Conservation (phyloP, 2,888 invertebrate genomes). For the Callyntrura guangdongensis region DNA sequence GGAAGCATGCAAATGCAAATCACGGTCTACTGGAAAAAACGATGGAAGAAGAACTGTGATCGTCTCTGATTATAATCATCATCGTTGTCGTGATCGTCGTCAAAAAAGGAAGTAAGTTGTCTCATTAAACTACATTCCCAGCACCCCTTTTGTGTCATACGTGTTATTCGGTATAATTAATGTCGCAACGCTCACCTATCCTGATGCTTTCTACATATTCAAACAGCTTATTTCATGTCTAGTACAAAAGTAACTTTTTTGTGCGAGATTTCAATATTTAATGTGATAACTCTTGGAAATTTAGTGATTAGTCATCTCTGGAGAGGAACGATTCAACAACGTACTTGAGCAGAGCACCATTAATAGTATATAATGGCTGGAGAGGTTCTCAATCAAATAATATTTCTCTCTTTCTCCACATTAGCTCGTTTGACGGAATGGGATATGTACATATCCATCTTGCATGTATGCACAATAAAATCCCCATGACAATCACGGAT, state of each 20-base stretch:
- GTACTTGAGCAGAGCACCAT: too few species aligned
- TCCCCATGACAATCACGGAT: constrained; percentile 36
- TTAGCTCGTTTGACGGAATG: too few species aligned
- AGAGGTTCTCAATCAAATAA: constrained; percentile 55
- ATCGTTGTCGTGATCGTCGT: too few species aligned
- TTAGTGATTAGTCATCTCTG: constrained; percentile 65
- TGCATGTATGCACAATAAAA: constrained; percentile 51
- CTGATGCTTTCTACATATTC: too few species aligned
- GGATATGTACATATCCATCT: not conserved
- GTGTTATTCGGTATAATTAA: constrained; percentile 12
- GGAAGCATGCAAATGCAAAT: constrained; percentile 12
- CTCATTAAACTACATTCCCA: constrained; percentile 47
- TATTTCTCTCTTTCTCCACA: not conserved
- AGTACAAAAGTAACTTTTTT: not conserved
- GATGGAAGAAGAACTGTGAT: not conserved
- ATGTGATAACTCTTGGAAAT: constrained; percentile 10
- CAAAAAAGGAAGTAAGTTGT: constrained; percentile 42
- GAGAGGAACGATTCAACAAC: too few species aligned
- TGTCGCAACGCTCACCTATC: constrained; percentile 30
- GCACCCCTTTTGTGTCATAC: not conserved
- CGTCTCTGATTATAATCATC: constrained; percentile 9
- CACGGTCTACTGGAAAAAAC: constrained; percentile 41
- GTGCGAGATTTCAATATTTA: not conserved
- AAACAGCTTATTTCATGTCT: not conserved
- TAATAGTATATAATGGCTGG: constrained; percentile 36